Percentiles rank a stretch among this genome's conserved stretches.
Evolutionary conservation across 2,797 vertebrate genomes (phyloP).

Genomic region (Lepilemur septentrionalis): DNA sequence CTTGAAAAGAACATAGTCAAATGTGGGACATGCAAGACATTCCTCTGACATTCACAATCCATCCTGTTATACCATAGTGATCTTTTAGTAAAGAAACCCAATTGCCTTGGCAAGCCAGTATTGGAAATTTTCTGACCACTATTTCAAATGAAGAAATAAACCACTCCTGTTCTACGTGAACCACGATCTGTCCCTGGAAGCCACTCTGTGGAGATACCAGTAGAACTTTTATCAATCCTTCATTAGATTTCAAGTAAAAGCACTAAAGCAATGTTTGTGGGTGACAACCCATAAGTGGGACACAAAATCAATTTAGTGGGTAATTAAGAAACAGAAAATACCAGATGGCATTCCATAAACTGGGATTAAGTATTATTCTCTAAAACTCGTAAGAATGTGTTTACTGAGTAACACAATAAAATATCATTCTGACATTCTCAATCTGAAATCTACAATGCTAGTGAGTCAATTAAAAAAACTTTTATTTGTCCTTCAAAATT

Average conservation of each 20-base stretch:
- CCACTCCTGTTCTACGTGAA: conserved; percentile 88
- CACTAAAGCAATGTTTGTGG: not conserved
- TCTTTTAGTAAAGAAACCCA: not conserved
- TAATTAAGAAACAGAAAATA: not conserved
- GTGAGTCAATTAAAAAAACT: not conserved
- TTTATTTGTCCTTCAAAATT: conserved; percentile 55
- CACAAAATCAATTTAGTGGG: not conserved
- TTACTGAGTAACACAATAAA: not conserved
- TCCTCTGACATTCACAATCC: not conserved
- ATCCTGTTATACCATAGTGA: rapidly evolving
- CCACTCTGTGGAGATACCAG: not conserved
- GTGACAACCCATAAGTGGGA: not conserved
- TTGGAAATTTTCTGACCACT: conserved; percentile 88
- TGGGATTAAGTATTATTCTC: not conserved
- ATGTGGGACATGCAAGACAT: no score
- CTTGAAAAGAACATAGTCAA: not conserved
- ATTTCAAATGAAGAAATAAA: conserved; percentile 84
- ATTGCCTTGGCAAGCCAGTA: not conserved
- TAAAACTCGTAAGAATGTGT: not conserved
- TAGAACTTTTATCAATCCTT: not conserved
- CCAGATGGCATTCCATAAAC: not conserved
- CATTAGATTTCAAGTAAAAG: not conserved
- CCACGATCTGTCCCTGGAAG: conserved; percentile 88
- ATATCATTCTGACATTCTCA: not conserved
- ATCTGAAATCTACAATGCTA: not conserved